Evolutionary conservation across 2,888 invertebrate species (phyloP).

Genomic region (Acronicta aceris): DNA sequence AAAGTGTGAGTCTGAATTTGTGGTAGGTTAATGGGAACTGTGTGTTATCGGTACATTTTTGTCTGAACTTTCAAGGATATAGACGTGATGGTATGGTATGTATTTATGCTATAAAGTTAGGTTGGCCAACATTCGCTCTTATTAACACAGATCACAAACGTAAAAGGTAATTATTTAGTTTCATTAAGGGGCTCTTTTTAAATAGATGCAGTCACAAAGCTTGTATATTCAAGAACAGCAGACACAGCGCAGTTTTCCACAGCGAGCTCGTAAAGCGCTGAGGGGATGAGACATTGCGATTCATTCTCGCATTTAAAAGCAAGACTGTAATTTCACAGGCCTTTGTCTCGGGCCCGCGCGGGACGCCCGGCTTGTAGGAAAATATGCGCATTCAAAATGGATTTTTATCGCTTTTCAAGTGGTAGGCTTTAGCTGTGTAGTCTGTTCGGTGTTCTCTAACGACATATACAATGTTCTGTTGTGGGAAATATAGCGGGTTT

Average conservation of each 20-base stretch:
- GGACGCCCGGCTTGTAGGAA: constrained; percentile 75
- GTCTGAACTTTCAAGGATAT: too few relatives aligned
- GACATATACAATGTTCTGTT: constrained; percentile 50
- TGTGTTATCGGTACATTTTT: too few relatives aligned
- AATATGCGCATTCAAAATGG: constrained; percentile 87
- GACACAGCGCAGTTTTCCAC: constrained; percentile 68
- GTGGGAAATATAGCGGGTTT: background rate
- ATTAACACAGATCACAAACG: background rate
- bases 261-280: constrained; percentile 82
- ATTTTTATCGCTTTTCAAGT: constrained; percentile 86
- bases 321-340: constrained; percentile 87
- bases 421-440: constrained; percentile 75
- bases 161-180: constrained; percentile 27
- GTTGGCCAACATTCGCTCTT: background rate
- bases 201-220: constrained; percentile 58
- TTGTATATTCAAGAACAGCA: constrained; percentile 71
- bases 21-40: too few relatives aligned
- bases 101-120: background rate
- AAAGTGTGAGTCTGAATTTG: too few relatives aligned
- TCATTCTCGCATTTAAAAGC: constrained; percentile 88
- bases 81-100: too few relatives aligned
- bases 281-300: constrained; percentile 86
- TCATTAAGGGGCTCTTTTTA: constrained; percentile 41
- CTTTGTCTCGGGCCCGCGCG: constrained; percentile 80
- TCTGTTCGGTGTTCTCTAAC: constrained; percentile 63